Percentiles rank a stretch among this genome's conserved stretches.
These are phyloP conservation scores for Ichneumoninae sp. DNA, from an alignment of 2,888 invertebrate genomes.

Conservation along the genomic window DNA sequence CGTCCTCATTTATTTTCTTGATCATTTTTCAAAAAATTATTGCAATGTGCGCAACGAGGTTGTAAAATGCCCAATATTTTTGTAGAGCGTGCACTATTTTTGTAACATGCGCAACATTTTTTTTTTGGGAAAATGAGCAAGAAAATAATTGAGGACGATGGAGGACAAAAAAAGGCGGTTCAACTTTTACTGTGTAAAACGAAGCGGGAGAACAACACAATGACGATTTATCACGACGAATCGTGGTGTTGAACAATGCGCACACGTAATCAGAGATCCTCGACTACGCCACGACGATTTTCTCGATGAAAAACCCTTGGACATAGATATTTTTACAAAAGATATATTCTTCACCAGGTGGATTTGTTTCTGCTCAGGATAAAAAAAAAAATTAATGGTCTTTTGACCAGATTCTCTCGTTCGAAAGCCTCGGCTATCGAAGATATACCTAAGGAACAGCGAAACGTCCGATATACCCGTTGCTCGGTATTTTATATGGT, in stretches of 20 bases:
- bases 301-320: constrained; percentile 5
- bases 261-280: constrained; percentile 47
- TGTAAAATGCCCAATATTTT: no score
- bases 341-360: background rate
- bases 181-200: no score
- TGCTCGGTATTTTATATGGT: constrained; percentile 69
- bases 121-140: no score
- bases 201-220: background rate
- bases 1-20: no score
- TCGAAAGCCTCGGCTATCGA: background rate
- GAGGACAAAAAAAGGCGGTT: no score
- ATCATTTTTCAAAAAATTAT: no score
- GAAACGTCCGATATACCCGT: constrained; percentile 31
- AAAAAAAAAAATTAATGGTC: background rate
- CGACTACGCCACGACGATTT: background rate
- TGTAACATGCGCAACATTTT: no score
- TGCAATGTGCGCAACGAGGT: no score
- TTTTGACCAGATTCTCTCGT: background rate
- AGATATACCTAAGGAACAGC: background rate
- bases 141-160: no score
- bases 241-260: constrained; percentile 21
- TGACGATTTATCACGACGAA: constrained; percentile 4
- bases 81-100: no score
- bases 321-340: constrained; percentile 6
- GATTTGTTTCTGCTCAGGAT: background rate